Conservation (phyloP, 2,888 invertebrate genomes). For the Ectemnius lituratus region DNA sequence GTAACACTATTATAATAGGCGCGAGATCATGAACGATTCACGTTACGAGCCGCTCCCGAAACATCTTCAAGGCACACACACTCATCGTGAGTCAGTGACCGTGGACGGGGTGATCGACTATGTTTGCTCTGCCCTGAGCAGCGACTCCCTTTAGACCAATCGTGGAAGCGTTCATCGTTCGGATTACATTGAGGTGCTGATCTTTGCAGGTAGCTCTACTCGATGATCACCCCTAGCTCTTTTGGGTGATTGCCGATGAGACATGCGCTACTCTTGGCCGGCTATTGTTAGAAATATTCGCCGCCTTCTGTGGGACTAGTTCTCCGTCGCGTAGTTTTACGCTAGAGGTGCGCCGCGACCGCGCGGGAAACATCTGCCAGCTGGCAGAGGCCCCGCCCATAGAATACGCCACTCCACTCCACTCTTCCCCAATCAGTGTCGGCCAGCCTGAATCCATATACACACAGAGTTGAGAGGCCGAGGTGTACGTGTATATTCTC, state of each 20-base stretch:
- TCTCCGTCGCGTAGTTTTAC: constrained; percentile 69
- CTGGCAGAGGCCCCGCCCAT: constrained; percentile 81
- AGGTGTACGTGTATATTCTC: constrained; percentile 20
- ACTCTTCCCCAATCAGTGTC: constrained; percentile 41
- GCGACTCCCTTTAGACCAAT: constrained; percentile 58
- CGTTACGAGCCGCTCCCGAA: constrained; percentile 21
- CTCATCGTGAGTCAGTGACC: constrained; percentile 37
- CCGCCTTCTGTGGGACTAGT: constrained; percentile 63
- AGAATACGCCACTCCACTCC: constrained; percentile 71
- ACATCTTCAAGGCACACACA: constrained; percentile 42
- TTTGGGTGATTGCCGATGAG: constrained; percentile 13
- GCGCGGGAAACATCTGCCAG: constrained; percentile 81
- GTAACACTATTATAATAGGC: constrained; percentile 18
- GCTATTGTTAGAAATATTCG: constrained; percentile 51
- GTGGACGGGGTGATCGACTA: constrained; percentile 47
- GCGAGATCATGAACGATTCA: constrained; percentile 19
- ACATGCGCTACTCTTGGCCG: constrained; percentile 14
- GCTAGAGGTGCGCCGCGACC: constrained; percentile 70
- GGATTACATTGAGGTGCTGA: constrained; percentile 30
- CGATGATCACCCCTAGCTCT: constrained; percentile 2
- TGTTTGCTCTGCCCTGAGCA: constrained; percentile 61
- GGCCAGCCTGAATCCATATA: constrained; percentile 34
- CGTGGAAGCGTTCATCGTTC: constrained; percentile 46
- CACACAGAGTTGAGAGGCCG: constrained; percentile 5
- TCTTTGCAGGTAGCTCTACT: constrained; percentile 23